Evolutionary conservation across 2,888 invertebrate species (phyloP), one percentile per base, ranked within the genome.

Genomic region (Aricia artaxerxes): DNA sequence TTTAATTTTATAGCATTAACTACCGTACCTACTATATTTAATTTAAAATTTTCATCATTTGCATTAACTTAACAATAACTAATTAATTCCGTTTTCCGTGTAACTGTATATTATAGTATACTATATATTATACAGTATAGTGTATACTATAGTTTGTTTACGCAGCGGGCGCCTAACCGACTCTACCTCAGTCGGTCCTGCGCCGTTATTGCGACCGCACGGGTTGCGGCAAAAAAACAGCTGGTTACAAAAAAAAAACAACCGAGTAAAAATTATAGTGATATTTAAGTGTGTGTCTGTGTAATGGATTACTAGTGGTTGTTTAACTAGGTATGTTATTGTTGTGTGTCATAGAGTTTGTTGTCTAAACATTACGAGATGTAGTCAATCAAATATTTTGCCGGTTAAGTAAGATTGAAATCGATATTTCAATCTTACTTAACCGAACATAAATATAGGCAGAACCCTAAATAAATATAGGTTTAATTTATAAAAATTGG

Each of bases 121-220:
- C n/a, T 2, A 9, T 24, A 24, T 1, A n/a, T 24, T 24, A 24
- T 24, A 24, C 24, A 61, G 6, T 13, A 53, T 2, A 24, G 6
- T 2, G 61, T 61, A 24, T 61, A 24, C 61, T 6, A 7, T 61
- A 35, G 64, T 69, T 69, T 69, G 69, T 69, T 69, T 87, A 87
- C 83, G 86, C 85, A 86, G 87, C 88, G 88, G 87, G 88, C 87
- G 13, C 16, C 5, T 57, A 57, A 82, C 85, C 85, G 80, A 78
- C 78, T 79, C 81, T 78, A 72, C 78, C 80, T 82, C 86, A 87
- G 89, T 88, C 91, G 92, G 93, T 93, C 91, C 93, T 90, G 91
- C 91, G 93, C 91, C 69, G 69, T 69, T 16, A 38, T 9, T 13
- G 35, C 35, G 69, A 38, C 35, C 69, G 35, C 35, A 69, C 69